phyloP scores from a whole-genome alignment of 2,888 invertebrate species.

The Ormyrus labotus region DNA sequence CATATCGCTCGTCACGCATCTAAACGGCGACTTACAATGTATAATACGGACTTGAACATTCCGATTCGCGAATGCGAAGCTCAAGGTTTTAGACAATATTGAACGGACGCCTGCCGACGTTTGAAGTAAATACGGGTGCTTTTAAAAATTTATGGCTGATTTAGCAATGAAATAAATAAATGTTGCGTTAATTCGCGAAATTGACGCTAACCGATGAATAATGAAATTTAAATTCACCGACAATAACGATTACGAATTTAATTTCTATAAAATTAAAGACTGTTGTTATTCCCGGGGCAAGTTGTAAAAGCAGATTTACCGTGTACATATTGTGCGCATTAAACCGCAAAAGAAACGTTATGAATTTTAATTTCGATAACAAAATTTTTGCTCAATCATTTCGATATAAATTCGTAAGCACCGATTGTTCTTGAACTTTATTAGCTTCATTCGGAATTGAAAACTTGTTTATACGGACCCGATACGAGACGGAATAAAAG shows the following conservation, averaged over 20 bases:
- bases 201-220: constrained; percentile 14
- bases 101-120: no score
- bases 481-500: constrained; percentile 29
- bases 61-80: no score
- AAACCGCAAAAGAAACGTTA: constrained; percentile 33
- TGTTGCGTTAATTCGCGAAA: background rate
- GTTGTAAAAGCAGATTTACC: constrained; percentile 12
- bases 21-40: no score
- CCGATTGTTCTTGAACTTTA: constrained; percentile 40
- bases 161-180: background rate
- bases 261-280: background rate
- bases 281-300: background rate
- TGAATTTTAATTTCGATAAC: constrained; percentile 42
- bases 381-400: constrained; percentile 37
- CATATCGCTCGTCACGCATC: no score
- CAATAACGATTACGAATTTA: background rate
- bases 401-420: constrained; percentile 37
- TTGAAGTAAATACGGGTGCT: no score
- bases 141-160: no score
- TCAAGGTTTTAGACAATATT: no score
- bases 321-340: background rate
- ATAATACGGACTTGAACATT: no score
- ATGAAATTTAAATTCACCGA: background rate
- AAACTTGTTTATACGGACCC: constrained; percentile 28
- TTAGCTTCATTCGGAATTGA: constrained; percentile 37